Base-by-base conservation (phyloP, 2,888 invertebrate genomes). In the Ligdia adustata region DNA sequence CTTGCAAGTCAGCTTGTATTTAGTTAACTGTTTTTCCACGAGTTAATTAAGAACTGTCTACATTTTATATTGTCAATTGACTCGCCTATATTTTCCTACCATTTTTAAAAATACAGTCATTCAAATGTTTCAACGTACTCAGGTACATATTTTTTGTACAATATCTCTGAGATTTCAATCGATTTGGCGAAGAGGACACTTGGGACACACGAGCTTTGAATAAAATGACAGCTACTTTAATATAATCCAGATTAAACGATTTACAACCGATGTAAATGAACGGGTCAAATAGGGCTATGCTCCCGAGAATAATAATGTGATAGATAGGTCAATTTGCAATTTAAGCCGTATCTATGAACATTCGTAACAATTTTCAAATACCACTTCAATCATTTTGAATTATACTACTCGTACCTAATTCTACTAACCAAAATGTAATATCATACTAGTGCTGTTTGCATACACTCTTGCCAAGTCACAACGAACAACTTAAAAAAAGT, bases 1-100 rank as follows among this genome's bases (percentile, higher is more conserved):
- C n/a, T 43, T 53, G 58, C 62, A 62, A 59, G 57, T 62, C 37
- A 57, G 54, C 52, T 32, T 35, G 47, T 48, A 49, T 42, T 56
- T 35, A 37, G 14, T 24, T 51, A 52, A 57, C 54, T 63, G 45
- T n/a, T 11, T 24, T 37, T 31, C 24, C 22, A 16, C 24, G 16
- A 16, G 11, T 35, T 35, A 15, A 37, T 43, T 34, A n/a, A 24
- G 16, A 35, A 26, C 9, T 9, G 24, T 44, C 29, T 16, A 16
- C 24, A 11, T 31, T n/a, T n/a, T n/a, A n/a, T n/a, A n/a, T n/a
- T n/a, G n/a, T 15, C 15, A 16, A 13, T 16, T 18, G 18, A 24
- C 14, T 24, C 40, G 24, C 26, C 32, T 9, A 29, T 6, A 22
- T 29, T 29, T 35, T 29, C 3, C 11, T 15, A 31, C 16, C 9